These are phyloP conservation scores for Ophiothrix spiculata DNA, from an alignment of 35 echinoderm and acorn worm genomes.

Conservation along the genomic window DNA sequence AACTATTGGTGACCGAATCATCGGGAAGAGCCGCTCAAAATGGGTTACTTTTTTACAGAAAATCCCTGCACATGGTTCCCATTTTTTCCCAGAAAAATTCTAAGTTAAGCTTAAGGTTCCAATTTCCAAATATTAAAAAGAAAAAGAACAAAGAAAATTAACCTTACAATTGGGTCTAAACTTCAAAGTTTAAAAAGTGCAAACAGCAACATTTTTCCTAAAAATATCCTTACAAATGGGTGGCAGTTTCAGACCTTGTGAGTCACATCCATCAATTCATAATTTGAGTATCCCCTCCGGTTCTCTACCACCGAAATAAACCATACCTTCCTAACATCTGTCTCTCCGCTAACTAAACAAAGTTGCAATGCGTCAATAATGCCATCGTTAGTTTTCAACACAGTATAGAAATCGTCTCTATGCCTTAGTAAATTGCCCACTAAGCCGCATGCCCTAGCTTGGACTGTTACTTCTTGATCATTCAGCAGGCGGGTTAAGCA, in stretches of 20 bases:
- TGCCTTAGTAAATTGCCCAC: constrained; percentile 88
- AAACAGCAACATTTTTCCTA: not conserved
- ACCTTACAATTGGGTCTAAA: too few species aligned
- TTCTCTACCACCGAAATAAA: not conserved
- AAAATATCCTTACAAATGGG: not conserved
- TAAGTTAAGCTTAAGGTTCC: too few species aligned
- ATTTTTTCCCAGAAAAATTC: too few species aligned
- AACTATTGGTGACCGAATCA: too few species aligned
- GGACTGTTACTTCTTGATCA: constrained; percentile 52
- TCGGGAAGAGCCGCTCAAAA: too few species aligned
- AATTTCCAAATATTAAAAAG: too few species aligned
- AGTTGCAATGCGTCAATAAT: constrained; percentile 40
- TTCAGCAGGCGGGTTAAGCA: constrained; percentile 36
- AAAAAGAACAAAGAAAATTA: too few species aligned
- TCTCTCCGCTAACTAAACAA: constrained; percentile 66
- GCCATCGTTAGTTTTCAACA: constrained; percentile 58
- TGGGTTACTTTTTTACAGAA: too few species aligned
- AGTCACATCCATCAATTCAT: not conserved
- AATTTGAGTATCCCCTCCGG: not conserved
- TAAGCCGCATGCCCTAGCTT: constrained; percentile 71
- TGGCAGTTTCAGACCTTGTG: not conserved
- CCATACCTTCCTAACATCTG: constrained; percentile 84
- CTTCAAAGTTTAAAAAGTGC: too few species aligned
- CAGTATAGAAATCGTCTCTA: constrained; percentile 65
- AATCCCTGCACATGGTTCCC: too few species aligned